phyloP scores from a whole-genome alignment of 2,888 invertebrate species.

The Zaprionus obscuricornis region DNA sequence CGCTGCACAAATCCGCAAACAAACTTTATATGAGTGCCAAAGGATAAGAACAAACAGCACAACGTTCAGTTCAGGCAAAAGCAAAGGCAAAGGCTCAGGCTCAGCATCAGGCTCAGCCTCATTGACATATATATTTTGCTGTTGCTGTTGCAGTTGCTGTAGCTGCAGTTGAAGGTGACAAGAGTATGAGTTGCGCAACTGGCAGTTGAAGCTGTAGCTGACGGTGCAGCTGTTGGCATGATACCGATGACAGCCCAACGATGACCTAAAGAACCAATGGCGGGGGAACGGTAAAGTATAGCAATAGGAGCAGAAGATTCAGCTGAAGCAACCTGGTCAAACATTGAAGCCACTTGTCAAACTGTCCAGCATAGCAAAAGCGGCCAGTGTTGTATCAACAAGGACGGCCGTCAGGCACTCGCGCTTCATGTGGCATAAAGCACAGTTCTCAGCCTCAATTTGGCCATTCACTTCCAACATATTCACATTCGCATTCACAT shows the following conservation, averaged over 20 bases:
- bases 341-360: slow-evolving; percentile 69
- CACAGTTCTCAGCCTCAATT: slow-evolving; percentile 8
- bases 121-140: slow-evolving; percentile 71
- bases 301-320: background rate
- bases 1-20: slow-evolving; percentile 78
- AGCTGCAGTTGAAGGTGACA: background rate
- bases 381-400: slow-evolving; percentile 47
- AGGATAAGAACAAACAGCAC: slow-evolving; percentile 73
- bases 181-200: background rate
- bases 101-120: slow-evolving; percentile 35
- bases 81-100: slow-evolving; percentile 11
- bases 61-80: slow-evolving; percentile 19
- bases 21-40: slow-evolving; percentile 77
- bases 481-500: background rate
- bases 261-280: slow-evolving; percentile 11
- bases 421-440: slow-evolving; percentile 27
- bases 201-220: slow-evolving; percentile 7
- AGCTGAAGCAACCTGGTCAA: slow-evolving; percentile 48
- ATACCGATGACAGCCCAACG: slow-evolving; percentile 17
- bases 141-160: background rate
- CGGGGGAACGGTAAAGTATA: slow-evolving; percentile 3
- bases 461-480: slow-evolving; percentile 7
- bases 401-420: slow-evolving; percentile 17
- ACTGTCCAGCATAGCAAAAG: slow-evolving; percentile 36
- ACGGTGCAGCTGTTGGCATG: slow-evolving; percentile 1